A percentile compares a stretch with the other conserved stretches of the same genome.
Conservation (phyloP, 2,888 invertebrate species). For the Caenorhabditis angaria region DNA sequence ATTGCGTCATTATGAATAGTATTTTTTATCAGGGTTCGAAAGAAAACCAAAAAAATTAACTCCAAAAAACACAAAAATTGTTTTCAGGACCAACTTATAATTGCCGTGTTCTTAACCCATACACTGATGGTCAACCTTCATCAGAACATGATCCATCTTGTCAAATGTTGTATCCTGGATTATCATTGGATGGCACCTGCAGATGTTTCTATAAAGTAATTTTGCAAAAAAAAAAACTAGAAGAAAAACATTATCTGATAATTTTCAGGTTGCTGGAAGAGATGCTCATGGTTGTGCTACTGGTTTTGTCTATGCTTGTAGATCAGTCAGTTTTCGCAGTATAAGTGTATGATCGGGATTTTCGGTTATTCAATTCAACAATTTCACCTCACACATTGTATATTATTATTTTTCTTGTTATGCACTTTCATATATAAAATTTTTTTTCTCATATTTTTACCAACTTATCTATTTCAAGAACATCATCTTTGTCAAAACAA, state of each 20-base stretch:
- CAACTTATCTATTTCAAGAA: not conserved
- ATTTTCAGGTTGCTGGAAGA: constrained; percentile 51
- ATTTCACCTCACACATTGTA: not conserved
- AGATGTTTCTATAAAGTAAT: constrained; percentile 49
- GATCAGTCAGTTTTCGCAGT: constrained; percentile 27
- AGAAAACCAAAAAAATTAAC: too few species aligned
- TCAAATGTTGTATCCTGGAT: constrained; percentile 53
- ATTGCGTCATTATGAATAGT: too few species aligned
- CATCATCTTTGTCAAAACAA: not conserved
- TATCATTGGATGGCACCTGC: constrained; percentile 49
- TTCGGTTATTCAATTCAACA: not conserved
- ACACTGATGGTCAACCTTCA: constrained; percentile 46
- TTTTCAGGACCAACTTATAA: constrained; percentile 52
- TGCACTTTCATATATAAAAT: too few species aligned
- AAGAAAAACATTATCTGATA: not conserved
- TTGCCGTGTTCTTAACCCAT: constrained; percentile 53
- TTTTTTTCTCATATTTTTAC: too few species aligned
- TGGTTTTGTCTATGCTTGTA: constrained; percentile 53
- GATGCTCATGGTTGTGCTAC: constrained; percentile 53
- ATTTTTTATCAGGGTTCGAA: too few species aligned
- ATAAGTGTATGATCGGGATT: constrained; percentile 1
- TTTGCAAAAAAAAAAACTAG: not conserved
- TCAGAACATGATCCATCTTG: constrained; percentile 47
- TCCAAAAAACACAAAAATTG: not conserved
- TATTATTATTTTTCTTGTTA: not conserved